Conservation (phyloP, 1,140 invertebrate species). For the Belonocnema kinseyi region DNA sequence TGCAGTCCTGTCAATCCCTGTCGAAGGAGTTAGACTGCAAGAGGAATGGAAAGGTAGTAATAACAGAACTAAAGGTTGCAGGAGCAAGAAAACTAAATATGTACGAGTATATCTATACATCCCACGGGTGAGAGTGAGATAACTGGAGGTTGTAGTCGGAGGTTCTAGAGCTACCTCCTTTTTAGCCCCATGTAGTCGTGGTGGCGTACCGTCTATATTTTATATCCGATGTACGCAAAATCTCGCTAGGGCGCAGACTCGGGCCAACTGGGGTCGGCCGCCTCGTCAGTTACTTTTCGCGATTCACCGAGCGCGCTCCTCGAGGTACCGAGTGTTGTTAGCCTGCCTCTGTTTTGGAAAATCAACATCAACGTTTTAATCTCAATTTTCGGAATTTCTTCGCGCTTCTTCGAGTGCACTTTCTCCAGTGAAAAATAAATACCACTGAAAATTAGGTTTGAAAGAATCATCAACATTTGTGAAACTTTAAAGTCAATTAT, state of each 20-base stretch:
- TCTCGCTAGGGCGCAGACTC: slow-evolving; percentile 65
- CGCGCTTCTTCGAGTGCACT: too few relatives aligned
- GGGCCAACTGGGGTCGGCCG: slow-evolving; percentile 59
- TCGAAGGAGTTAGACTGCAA: background rate
- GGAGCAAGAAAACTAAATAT: too few relatives aligned
- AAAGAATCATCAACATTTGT: too few relatives aligned
- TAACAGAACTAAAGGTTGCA: too few relatives aligned
- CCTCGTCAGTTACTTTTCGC: slow-evolving; percentile 69
- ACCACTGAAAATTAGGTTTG: too few relatives aligned
- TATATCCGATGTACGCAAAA: slow-evolving; percentile 62
- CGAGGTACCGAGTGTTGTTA: slow-evolving; percentile 18
- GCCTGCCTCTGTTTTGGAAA: background rate
- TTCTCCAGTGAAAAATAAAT: too few relatives aligned
- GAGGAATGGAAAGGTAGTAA: too few relatives aligned
- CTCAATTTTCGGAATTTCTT: too few relatives aligned
- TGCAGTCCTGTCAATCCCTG: background rate
- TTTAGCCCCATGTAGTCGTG: slow-evolving; percentile 40
- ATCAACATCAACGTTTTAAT: background rate
- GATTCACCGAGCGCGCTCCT: slow-evolving; percentile 64
- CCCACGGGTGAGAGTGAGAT: slow-evolving; percentile 3
- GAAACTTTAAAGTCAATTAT: too few relatives aligned
- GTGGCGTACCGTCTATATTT: slow-evolving; percentile 56
- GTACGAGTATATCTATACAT: too few relatives aligned
- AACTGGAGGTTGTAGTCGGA: slow-evolving; percentile 9
- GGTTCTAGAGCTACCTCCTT: slow-evolving; percentile 50